Percentiles rank a stretch among this genome's conserved stretches.
Conservation (phyloP, 2,113 vertebrate genomes). For the Mus musculus region DNA sequence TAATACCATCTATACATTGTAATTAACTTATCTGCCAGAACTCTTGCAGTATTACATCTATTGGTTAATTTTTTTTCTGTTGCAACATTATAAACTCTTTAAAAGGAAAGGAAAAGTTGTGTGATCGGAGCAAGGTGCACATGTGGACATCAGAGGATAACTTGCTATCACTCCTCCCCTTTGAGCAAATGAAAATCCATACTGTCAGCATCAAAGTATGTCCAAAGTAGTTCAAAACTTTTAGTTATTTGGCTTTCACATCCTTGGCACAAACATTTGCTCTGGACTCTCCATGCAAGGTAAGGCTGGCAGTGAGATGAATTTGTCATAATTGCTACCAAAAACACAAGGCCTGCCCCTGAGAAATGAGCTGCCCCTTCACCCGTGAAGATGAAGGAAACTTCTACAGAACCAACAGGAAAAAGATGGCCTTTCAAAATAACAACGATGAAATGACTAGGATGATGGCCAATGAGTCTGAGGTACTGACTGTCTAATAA, state of each 20-base stretch:
- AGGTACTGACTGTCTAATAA: background rate
- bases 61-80: background rate
- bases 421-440: background rate
- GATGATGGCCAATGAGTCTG: background rate
- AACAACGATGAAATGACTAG: background rate
- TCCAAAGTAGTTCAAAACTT: background rate
- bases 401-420: background rate
- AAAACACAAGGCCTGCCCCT: background rate
- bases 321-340: background rate
- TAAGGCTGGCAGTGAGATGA: background rate
- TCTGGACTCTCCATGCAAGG: background rate
- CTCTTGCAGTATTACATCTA: background rate
- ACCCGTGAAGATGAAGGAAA: background rate
- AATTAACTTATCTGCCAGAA: background rate
- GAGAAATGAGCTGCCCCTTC: background rate
- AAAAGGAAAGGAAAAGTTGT: background rate
- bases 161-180: background rate
- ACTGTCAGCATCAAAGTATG: background rate
- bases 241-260: background rate
- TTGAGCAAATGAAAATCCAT: background rate
- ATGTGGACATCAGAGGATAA: background rate
- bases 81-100: background rate
- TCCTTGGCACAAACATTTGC: too few species aligned
- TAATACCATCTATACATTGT: too few species aligned
- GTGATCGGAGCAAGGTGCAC: fast-evolving